A percentile compares a stretch with the other conserved stretches of the same genome.
Evolutionary conservation across 2,888 invertebrate species (phyloP).

Genomic region (Saturnia pavonia): DNA sequence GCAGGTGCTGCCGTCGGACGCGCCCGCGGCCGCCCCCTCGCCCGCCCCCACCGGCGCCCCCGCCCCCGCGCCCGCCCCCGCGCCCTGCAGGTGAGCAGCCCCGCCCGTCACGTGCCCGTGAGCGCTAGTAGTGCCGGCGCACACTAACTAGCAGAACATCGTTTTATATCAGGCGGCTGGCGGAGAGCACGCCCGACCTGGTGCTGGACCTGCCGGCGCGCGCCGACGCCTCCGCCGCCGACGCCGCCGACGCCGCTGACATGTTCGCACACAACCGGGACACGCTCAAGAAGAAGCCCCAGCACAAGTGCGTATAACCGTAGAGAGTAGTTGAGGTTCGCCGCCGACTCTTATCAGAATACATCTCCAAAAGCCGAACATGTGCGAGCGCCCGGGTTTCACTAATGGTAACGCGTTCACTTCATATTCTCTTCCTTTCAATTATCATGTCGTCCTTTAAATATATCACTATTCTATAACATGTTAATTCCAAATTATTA

Average conservation of each 20-base stretch:
- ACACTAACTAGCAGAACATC: slow-evolving; percentile 26
- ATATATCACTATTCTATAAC: no score
- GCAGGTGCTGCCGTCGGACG: not conserved
- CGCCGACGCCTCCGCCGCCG: slow-evolving; percentile 42
- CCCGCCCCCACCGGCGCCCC: slow-evolving; percentile 25
- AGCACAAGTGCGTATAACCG: slow-evolving; percentile 33
- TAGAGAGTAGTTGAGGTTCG: no score
- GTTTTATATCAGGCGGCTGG: slow-evolving; percentile 63
- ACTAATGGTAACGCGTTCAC: no score
- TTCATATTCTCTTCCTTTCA: no score
- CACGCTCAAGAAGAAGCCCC: slow-evolving; percentile 62
- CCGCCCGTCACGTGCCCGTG: slow-evolving; percentile 13
- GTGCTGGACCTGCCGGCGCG: slow-evolving; percentile 91
- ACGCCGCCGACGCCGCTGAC: slow-evolving; percentile 60
- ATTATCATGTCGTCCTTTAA: no score
- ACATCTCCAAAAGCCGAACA: no score
- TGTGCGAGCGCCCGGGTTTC: no score
- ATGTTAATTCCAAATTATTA: no score
- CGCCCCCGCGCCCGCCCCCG: slow-evolving; percentile 61
- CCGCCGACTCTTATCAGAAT: no score
- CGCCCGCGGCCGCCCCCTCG: slow-evolving; percentile 61
- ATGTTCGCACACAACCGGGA: slow-evolving; percentile 66
- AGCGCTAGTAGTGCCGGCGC: not conserved
- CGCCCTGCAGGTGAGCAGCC: slow-evolving; percentile 40
- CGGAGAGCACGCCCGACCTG: slow-evolving; percentile 86